Evolutionary conservation across 2,113 vertebrate genomes (phyloP), one percentile per base, ranked within the genome.

Genomic region (Phyllopteryx taeniolatus): DNA sequence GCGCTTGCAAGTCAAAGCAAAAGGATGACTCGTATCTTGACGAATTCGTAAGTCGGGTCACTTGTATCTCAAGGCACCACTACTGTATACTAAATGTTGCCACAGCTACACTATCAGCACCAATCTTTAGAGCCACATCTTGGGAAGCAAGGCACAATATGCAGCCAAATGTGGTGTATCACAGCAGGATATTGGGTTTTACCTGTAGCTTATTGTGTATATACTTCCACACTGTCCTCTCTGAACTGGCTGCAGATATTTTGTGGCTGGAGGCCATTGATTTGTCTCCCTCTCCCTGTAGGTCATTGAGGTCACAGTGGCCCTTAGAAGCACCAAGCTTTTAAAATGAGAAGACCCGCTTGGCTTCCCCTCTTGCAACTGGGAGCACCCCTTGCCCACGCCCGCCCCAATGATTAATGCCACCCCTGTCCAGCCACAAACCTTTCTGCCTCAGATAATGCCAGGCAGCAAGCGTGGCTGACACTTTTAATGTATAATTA

Each of bases 401-500:
- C 90, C 89, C 90, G 80, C 94, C 93, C 94, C 94, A 93, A 96
- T 99, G 98, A 98, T 98, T 99, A 98, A 99, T 99, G 95, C 95
- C 95, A 95, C 93, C 88, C 91, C 93, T 92, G 95, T 96, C 97
- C 98, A 97, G 96, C 96, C 96, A 97, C 96, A 97, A 98, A 97
- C 96, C 97, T 99, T 99, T 97, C 96, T 96, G 94, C 95, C 77
- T 91, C 95, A 98, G 98, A 99, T 99, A 99, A 98, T 98, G 95
- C 97, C 96, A 99, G 94, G 94, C 96, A 96, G 96, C 96, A 96
- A 97, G 96, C 94, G 80, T 88, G 93, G 93, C 95, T 98, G 97
- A 99, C 98, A 99, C 98, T 98, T 99, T 98, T 98, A 99, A 98
- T 98, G 97, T 99, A 99, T 99, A 99, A 99, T 99, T 98, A 98